Evolutionary conservation across 2,797 vertebrate genomes (phyloP).

Genomic region (Alauda arvensis): DNA sequence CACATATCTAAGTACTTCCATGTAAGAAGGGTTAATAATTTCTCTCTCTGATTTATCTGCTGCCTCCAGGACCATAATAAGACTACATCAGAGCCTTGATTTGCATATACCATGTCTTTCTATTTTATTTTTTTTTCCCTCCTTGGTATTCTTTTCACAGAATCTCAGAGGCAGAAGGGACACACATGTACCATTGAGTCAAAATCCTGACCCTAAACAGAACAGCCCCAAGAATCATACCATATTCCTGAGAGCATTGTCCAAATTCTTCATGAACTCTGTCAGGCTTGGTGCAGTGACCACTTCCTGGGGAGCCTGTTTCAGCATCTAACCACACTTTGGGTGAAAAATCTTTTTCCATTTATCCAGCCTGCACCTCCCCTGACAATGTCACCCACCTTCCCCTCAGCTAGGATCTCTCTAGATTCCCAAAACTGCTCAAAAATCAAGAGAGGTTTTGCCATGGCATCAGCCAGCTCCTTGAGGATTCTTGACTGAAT

Average conservation of each 20-base stretch:
- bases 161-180: background rate
- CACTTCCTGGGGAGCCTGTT: background rate
- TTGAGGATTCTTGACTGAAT: background rate
- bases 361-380: no score
- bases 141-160: background rate
- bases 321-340: no score
- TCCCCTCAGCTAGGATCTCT: background rate
- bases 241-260: fast-evolving
- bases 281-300: background rate
- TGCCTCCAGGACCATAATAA: background rate
- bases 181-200: background rate
- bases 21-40: background rate
- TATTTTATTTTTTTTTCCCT: background rate
- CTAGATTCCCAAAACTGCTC: background rate
- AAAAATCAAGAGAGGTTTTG: background rate
- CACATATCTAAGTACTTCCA: background rate
- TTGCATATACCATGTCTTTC: background rate
- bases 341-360: background rate
- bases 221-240: background rate
- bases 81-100: background rate
- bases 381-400: background rate
- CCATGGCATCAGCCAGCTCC: background rate
- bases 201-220: background rate
- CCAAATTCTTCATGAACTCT: background rate
- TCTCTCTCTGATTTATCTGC: background rate